A percentile compares a stretch with the other conserved stretches of the same genome.
These are phyloP conservation scores for Lithophane socia DNA, from an alignment of 2,888 invertebrate species.

Conservation along the genomic window DNA sequence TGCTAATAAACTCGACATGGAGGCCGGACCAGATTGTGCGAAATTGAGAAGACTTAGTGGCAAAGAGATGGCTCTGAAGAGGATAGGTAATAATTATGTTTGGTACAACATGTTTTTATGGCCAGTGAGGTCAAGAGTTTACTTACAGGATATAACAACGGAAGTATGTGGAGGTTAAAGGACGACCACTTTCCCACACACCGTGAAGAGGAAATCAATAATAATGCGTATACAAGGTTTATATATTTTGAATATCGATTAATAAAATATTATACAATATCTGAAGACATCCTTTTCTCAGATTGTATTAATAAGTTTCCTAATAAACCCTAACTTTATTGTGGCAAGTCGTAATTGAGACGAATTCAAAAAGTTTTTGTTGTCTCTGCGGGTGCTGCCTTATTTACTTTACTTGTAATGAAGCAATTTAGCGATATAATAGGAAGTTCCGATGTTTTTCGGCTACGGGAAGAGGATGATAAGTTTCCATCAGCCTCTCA, in stretches of 20 bases:
- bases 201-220: background rate
- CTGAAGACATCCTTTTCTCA: constrained; percentile 24
- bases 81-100: constrained; percentile 27
- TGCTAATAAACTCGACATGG: constrained; percentile 58
- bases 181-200: background rate
- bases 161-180: background rate
- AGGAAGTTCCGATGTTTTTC: constrained; percentile 36
- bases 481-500: constrained; percentile 20
- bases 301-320: constrained; percentile 49
- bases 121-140: constrained; percentile 5
- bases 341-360: constrained; percentile 60
- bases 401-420: constrained; percentile 61
- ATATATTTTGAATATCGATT: background rate
- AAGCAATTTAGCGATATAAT: constrained; percentile 51
- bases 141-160: background rate
- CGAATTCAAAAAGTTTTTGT: constrained; percentile 61
- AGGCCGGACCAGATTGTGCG: constrained; percentile 49
- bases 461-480: constrained; percentile 22
- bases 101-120: constrained; percentile 33
- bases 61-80: background rate
- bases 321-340: constrained; percentile 58
- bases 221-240: background rate
- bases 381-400: constrained; percentile 51
- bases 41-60: constrained; percentile 49
- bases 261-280: constrained; percentile 18